Evolutionary conservation across 2,888 invertebrate genomes (phyloP).

Genomic region (Drosophila nr. perissopoda): DNA sequence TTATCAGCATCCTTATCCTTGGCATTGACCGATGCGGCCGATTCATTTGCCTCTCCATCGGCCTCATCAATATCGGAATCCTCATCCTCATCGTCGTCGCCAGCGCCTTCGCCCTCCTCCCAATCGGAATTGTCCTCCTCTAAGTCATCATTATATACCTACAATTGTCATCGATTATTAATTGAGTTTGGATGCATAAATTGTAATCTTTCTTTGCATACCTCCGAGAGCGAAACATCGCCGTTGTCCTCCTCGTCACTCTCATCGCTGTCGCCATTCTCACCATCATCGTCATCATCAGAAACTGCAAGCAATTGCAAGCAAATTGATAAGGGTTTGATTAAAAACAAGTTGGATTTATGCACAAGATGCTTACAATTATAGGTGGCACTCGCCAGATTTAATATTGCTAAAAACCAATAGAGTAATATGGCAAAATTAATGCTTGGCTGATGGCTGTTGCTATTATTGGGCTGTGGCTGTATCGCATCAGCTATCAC

Average conservation of each 20-base stretch:
- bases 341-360: conserved; percentile 33
- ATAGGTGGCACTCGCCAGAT: conserved; percentile 81
- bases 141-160: conserved; percentile 86
- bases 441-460: conserved; percentile 35
- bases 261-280: conserved; percentile 86
- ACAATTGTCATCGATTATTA: neutral
- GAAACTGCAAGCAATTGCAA: conserved; percentile 62
- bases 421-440: conserved; percentile 83
- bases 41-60: conserved; percentile 82
- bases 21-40: conserved; percentile 68
- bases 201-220: conserved; percentile 33
- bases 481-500: conserved; percentile 44
- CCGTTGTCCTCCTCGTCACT: conserved; percentile 88
- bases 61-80: conserved; percentile 86
- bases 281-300: conserved; percentile 74
- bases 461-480: conserved; percentile 14
- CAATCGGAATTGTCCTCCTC: conserved; percentile 89
- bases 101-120: conserved; percentile 87
- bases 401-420: conserved; percentile 84
- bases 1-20: conserved; percentile 70
- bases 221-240: conserved; percentile 84
- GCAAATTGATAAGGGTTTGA: conserved; percentile 68
- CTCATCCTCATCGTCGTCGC: conserved; percentile 87
- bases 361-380: conserved; percentile 81
- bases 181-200: neutral